Conservation (phyloP, 2,888 invertebrate genomes). For the Agriopis marginaria region DNA sequence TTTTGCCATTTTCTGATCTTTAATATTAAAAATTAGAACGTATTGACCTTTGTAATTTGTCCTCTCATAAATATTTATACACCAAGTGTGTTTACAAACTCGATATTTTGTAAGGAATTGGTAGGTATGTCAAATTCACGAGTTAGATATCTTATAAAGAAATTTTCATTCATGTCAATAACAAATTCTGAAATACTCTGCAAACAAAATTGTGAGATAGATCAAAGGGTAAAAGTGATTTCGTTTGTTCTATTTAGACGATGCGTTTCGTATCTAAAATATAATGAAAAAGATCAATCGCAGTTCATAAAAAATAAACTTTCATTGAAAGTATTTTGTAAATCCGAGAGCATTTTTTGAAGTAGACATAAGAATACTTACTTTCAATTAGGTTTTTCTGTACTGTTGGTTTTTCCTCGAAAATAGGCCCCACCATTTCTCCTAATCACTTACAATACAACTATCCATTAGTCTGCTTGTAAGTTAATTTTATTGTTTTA, state of each 20-base stretch:
- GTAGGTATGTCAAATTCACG: background rate
- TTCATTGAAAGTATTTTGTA: background rate
- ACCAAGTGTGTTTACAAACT: slow-evolving; percentile 12
- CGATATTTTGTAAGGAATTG: background rate
- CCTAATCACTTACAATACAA: no score
- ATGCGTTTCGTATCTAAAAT: background rate
- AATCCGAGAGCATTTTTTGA: no score
- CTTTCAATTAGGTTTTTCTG: no score
- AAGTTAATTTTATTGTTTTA: no score
- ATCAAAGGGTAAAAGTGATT: background rate
- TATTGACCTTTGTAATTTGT: slow-evolving; percentile 22
- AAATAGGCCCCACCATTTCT: no score
- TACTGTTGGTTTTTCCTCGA: no score
- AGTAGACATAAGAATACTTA: no score
- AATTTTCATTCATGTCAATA: background rate
- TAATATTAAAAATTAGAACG: slow-evolving; percentile 36
- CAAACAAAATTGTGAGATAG: background rate
- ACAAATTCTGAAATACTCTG: background rate
- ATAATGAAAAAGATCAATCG: background rate
- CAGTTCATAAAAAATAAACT: background rate
- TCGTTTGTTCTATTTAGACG: background rate
- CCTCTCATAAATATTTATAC: slow-evolving; percentile 7
- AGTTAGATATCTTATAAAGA: background rate
- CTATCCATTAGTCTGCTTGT: no score
- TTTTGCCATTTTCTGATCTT: slow-evolving; percentile 30